These are phyloP conservation scores for Coelopa pilipes DNA, from an alignment of 2,888 invertebrate species.

Conservation along the genomic window DNA sequence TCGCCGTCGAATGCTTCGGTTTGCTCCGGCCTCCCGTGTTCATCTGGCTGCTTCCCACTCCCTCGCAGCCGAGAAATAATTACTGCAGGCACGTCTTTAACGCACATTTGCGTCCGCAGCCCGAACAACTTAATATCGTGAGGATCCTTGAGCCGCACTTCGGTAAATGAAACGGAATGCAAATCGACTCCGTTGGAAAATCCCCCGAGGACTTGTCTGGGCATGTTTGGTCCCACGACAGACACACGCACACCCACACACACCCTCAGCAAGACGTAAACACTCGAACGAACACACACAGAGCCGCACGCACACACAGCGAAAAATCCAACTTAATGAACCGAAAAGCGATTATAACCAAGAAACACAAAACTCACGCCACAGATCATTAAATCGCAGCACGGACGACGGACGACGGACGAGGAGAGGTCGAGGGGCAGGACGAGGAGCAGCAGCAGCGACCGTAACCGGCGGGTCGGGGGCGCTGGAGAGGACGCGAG, in stretches of 20 bases:
- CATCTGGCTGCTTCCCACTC: too few species aligned
- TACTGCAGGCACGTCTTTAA: too few species aligned
- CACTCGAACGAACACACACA: slow-evolving; percentile 13
- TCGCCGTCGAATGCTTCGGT: too few species aligned
- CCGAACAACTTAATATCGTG: too few species aligned
- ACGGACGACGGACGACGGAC: slow-evolving; percentile 23
- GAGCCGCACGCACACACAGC: slow-evolving; percentile 2
- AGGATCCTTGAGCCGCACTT: too few species aligned
- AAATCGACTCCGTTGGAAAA: slow-evolving; percentile 8
- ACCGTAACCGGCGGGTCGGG: not conserved
- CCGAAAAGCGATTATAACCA: slow-evolving; percentile 49
- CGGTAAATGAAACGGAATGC: too few species aligned
- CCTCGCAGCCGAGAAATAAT: too few species aligned
- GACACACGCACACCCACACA: not conserved
- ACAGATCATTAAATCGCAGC: slow-evolving; percentile 49
- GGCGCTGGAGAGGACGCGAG: slow-evolving; percentile 31
- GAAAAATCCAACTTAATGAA: slow-evolving; percentile 45
- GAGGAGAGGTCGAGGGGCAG: slow-evolving; percentile 12
- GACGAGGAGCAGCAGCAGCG: not conserved
- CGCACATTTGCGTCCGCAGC: too few species aligned
- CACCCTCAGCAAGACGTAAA: not conserved
- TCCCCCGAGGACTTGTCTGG: slow-evolving; percentile 34
- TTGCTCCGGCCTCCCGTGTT: too few species aligned
- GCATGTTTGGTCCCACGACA: not conserved
- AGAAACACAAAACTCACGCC: slow-evolving; percentile 46